Evolutionary conservation across 2,888 invertebrate genomes (phyloP), one percentile per base, ranked within the genome.

Genomic region (Hypomecis atomaria): DNA sequence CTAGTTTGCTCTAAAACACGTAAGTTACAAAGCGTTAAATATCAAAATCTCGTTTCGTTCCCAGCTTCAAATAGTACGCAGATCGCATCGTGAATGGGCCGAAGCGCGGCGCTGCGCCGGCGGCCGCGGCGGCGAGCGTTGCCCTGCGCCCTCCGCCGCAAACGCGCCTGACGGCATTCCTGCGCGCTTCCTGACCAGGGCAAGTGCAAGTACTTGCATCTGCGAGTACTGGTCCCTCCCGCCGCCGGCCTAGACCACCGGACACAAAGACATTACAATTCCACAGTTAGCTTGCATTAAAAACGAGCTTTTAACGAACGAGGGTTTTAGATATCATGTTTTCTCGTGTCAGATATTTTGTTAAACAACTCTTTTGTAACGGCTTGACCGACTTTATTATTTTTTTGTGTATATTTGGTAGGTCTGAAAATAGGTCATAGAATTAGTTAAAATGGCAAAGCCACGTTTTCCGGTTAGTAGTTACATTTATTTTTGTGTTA

Each of bases 131-230:
- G 82, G 87, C 88, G 90, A 86, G 84, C 91, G 88, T 88, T 91
- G 90, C 86, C 86, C 88, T 84, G 33, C 81, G 65, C 84, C 84
- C 83, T 84, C 78, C 78, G 69, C 80, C 77, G 79, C 84, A 84
- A 90, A 92, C 92, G 91, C 90, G 92, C 84, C 90, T 90, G 93
- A 93, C 93, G 88, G 92, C 93, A 93, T 93, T 93, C 93, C 93
- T 83, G 84, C 77, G 88, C 91, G 90, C 92, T 92, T 92, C 92
- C 92, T 92, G 92, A 90, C 91, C 90, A 84, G 83, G 87, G 91
- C 92, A 91, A 92, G 91, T 92, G 92, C 89, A 50, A 50, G 38
- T 52, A 52, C 52, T 52, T 88, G 85, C 89, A 89, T 88, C 84
- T 87, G 88, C 88, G 85, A 89, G 89, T 90, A 90, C 88, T 71